A percentile compares a stretch with the other conserved stretches of the same genome.
phyloP scores from a whole-genome alignment of 2,113 vertebrate genomes.

The Henicopernis longicauda region DNA sequence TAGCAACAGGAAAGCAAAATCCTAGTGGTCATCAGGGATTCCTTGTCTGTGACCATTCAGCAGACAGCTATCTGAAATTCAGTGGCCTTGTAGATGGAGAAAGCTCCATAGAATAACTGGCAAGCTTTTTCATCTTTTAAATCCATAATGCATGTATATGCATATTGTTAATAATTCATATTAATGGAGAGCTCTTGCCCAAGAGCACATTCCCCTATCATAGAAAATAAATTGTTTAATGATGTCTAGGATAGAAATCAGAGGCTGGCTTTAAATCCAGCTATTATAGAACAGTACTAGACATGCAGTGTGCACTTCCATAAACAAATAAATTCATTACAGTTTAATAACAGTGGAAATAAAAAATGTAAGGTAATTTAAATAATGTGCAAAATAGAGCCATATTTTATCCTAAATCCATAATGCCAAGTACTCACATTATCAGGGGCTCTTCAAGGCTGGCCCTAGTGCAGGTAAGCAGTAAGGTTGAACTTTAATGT shows the following conservation, averaged over 20 bases:
- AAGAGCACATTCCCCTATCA: constrained; percentile 21
- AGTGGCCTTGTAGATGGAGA: background rate
- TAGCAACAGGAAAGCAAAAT: background rate
- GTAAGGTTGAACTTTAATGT: background rate
- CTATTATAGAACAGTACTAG: background rate
- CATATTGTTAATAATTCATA: constrained; percentile 57
- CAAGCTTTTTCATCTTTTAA: constrained; percentile 22
- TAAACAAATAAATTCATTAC: constrained; percentile 44
- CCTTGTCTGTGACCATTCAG: background rate
- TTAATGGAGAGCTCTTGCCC: constrained; percentile 34
- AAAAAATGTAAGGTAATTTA: background rate
- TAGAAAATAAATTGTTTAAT: constrained; percentile 52
- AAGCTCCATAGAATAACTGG: background rate
- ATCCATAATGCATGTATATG: constrained; percentile 45
- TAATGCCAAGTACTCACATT: background rate
- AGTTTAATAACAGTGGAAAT: constrained; percentile 9
- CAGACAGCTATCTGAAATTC: background rate
- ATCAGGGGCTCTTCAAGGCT: background rate
- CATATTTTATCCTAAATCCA: background rate
- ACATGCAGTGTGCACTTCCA: background rate
- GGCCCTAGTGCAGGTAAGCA: background rate
- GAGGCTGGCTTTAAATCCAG: constrained; percentile 8
- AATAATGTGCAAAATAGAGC: background rate
- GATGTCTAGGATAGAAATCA: constrained; percentile 13
- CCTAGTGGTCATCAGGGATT: background rate